Conservation (phyloP, 2,888 invertebrate species). For the Pyralis farinalis region DNA sequence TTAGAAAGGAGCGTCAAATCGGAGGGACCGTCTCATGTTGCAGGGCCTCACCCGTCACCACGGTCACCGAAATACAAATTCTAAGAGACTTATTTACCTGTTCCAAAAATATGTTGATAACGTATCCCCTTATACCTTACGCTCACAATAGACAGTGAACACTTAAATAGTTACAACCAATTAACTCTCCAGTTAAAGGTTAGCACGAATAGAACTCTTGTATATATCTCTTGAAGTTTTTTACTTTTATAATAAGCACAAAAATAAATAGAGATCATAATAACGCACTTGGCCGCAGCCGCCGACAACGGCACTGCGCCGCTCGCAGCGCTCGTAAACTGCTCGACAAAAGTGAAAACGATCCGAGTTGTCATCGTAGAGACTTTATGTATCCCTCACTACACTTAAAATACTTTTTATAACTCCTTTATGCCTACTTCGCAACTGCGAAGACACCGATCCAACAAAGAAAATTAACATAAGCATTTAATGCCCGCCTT, state of each 20-base stretch:
- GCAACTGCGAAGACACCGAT: conserved; percentile 25
- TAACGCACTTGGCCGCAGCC: too few species aligned
- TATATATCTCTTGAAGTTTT: too few species aligned
- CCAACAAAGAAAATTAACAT: conserved; percentile 31
- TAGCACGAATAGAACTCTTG: too few species aligned
- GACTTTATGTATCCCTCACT: conserved; percentile 49
- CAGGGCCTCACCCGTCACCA: conserved; percentile 40
- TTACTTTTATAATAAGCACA: too few species aligned
- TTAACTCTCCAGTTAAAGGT: too few species aligned
- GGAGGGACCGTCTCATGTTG: conserved; percentile 45
- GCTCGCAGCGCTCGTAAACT: conserved; percentile 46
- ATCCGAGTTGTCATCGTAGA: conserved; percentile 61
- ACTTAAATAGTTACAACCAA: too few species aligned
- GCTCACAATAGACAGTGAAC: too few species aligned
- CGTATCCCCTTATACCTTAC: too few species aligned
- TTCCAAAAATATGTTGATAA: too few species aligned
- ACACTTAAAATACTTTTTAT: conserved; percentile 53
- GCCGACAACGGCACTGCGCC: conserved; percentile 19
- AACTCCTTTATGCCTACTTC: conserved; percentile 26
- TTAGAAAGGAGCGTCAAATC: conserved; percentile 51
- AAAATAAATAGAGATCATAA: too few species aligned
- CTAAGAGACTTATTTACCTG: too few species aligned
- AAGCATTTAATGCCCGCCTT: conserved; percentile 6
- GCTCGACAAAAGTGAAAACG: conserved; percentile 52
- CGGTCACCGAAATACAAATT: conserved; percentile 29